Evolutionary conservation across 2,113 vertebrate species (phyloP).

Genomic region (Noctilio leporinus): DNA sequence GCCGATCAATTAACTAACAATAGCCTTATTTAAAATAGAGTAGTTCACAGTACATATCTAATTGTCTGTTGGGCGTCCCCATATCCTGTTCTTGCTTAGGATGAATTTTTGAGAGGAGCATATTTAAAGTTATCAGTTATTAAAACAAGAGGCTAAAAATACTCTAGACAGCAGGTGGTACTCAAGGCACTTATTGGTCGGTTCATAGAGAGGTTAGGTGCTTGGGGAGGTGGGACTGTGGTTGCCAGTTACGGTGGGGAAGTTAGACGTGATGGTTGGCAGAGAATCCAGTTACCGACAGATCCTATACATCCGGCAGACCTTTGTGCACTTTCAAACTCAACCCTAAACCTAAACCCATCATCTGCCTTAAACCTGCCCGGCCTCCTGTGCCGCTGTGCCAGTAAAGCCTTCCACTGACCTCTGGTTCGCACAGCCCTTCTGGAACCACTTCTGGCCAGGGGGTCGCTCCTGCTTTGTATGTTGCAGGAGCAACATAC

Average conservation of each 20-base stretch:
- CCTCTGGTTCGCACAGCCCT: background rate
- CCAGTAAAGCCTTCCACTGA: background rate
- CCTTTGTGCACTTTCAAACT: background rate
- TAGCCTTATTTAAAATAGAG: background rate
- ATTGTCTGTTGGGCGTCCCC: background rate
- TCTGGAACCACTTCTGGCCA: background rate
- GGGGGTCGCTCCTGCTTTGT: background rate
- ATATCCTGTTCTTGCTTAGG: conserved; percentile 38
- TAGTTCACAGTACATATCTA: background rate
- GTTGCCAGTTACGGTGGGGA: background rate
- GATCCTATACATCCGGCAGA: background rate
- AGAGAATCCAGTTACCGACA: background rate
- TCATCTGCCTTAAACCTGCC: background rate
- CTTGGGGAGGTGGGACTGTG: background rate
- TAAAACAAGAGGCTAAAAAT: conserved; percentile 50
- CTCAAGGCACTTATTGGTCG: background rate
- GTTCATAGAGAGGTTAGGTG: background rate
- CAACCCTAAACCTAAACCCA: background rate
- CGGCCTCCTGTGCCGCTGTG: background rate
- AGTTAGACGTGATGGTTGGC: background rate
- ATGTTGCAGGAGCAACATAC: too few relatives aligned
- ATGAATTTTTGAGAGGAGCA: conserved; percentile 22
- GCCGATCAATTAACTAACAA: background rate
- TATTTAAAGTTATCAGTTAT: conserved; percentile 44
- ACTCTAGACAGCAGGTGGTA: conserved; percentile 16